These are phyloP conservation scores for Gryllus longicercus DNA, from an alignment of 2,888 invertebrate genomes.

Conservation along the genomic window DNA sequence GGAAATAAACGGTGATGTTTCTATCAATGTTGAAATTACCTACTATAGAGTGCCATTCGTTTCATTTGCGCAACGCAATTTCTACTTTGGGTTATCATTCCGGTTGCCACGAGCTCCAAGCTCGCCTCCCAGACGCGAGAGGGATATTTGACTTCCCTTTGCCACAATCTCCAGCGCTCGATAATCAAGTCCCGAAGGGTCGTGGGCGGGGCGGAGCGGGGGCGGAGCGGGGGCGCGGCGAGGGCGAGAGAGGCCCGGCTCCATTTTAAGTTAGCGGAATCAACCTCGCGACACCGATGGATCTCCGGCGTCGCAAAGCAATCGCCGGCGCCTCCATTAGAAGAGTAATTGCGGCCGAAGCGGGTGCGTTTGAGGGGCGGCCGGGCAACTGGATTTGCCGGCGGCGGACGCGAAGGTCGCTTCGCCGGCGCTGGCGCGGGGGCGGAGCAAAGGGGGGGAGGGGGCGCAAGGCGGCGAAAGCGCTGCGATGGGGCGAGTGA, in stretches of 20 bases:
- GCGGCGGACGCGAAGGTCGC: neutral
- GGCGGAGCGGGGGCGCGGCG: too few species aligned
- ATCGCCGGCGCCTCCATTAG: neutral
- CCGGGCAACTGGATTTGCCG: neutral
- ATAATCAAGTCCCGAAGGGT: too few species aligned
- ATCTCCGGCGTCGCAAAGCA: neutral
- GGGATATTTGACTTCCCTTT: too few species aligned
- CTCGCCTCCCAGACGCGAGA: too few species aligned
- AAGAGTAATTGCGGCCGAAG: conserved; percentile 1
- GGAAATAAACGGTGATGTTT: neutral
- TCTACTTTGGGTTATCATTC: too few species aligned
- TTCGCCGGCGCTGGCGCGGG: too few species aligned
- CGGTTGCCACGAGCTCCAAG: too few species aligned
- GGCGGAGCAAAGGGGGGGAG: too few species aligned
- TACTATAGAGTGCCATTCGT: neutral
- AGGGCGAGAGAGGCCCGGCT: neutral
- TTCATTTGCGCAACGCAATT: neutral
- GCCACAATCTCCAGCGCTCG: too few species aligned
- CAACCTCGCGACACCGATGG: neutral
- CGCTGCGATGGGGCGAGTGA: too few species aligned
- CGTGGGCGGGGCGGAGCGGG: too few species aligned
- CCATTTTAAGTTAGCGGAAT: conserved; percentile 6
- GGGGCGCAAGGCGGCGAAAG: too few species aligned
- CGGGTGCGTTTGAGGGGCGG: neutral
- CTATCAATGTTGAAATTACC: neutral